A percentile compares a stretch with the other conserved stretches of the same genome.
Evolutionary conservation across 2,888 invertebrate species (phyloP).

Genomic region (Apomyelois bistriatella): DNA sequence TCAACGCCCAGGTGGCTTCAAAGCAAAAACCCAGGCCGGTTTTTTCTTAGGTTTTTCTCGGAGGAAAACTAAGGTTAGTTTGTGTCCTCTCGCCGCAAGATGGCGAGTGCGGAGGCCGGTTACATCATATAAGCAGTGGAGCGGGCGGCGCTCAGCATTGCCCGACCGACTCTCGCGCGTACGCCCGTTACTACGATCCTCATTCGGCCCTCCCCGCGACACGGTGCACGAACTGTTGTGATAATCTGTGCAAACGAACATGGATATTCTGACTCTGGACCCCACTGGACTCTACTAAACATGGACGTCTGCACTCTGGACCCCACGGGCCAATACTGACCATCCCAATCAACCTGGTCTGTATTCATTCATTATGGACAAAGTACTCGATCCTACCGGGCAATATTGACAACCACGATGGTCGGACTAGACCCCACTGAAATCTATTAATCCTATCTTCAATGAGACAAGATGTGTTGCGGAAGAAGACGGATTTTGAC

Average conservation of each 20-base stretch:
- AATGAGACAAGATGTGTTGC: conserved; percentile 67
- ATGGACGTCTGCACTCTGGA: conserved; percentile 64
- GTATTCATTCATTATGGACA: conserved; percentile 34
- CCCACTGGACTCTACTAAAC: conserved; percentile 72
- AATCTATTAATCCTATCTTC: conserved; percentile 50
- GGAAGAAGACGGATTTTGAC: conserved; percentile 65
- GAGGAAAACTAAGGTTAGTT: conserved; percentile 40
- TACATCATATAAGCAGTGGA: conserved; percentile 63
- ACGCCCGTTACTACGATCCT: conserved; percentile 40
- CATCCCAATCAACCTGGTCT: conserved; percentile 32
- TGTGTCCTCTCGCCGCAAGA: conserved; percentile 59
- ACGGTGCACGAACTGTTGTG: conserved; percentile 53
- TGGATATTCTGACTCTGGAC: conserved; percentile 70
- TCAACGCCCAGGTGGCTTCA: not conserved
- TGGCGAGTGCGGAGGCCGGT: conserved; percentile 47
- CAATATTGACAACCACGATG: conserved; percentile 59
- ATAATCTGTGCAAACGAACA: conserved; percentile 56
- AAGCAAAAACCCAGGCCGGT: not conserved
- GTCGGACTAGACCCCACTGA: conserved; percentile 70
- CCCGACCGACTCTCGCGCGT: conserved; percentile 55
- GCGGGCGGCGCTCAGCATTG: conserved; percentile 57
- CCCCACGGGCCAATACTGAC: conserved; percentile 65
- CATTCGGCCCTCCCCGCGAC: conserved; percentile 30
- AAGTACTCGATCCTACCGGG: conserved; percentile 64
- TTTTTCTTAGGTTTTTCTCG: conserved; percentile 9